Evolutionary conservation across 2,888 invertebrate genomes (phyloP).

Genomic region (Phalera bucephala): DNA sequence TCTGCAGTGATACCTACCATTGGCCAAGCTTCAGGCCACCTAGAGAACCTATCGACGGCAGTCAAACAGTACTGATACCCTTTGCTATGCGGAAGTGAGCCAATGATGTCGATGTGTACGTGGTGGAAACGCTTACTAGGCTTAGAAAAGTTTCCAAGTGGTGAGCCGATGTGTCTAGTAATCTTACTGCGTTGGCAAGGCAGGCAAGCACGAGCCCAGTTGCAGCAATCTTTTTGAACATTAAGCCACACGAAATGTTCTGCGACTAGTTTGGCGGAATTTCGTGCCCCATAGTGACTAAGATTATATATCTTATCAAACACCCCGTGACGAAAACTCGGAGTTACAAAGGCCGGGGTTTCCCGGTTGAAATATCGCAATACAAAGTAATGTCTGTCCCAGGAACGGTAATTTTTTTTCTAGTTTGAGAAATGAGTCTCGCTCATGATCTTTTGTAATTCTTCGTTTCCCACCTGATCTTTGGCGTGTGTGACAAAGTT

Average conservation of each 20-base stretch:
- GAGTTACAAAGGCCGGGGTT: constrained; percentile 10
- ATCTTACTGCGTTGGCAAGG: neutral
- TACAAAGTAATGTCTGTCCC: neutral
- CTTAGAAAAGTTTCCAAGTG: neutral
- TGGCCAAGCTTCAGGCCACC: neutral
- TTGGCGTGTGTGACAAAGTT: neutral
- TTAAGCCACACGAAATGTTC: neutral
- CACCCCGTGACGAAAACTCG: constrained; percentile 1
- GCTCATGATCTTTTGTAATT: neutral
- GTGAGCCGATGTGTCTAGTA: neutral
- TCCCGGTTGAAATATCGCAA: constrained; percentile 5
- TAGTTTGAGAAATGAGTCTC: neutral
- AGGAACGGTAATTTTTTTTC: neutral
- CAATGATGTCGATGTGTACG: neutral
- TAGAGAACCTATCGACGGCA: constrained; percentile 19
- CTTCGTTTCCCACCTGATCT: neutral
- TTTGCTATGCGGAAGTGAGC: neutral
- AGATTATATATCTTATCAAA: constrained; percentile 2
- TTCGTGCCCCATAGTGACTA: neutral
- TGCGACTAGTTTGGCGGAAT: neutral
- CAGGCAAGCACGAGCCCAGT: neutral
- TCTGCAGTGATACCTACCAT: no score
- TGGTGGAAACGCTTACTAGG: neutral
- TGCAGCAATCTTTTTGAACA: neutral
- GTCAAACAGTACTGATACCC: neutral